Base-by-base conservation (phyloP, 2,797 vertebrate genomes). In the Channa striata region DNA sequence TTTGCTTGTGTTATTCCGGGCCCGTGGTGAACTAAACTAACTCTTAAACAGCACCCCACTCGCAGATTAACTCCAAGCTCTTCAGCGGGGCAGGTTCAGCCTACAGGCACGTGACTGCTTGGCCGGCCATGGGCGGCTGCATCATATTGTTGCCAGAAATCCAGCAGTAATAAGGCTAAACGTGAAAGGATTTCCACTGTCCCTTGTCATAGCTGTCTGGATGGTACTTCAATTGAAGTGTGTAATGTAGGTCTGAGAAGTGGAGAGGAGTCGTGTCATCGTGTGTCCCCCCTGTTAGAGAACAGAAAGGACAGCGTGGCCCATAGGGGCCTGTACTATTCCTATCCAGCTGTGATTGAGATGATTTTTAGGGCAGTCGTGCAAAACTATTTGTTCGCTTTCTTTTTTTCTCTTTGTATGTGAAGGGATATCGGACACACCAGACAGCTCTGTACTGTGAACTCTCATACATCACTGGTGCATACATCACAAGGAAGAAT, bases 1-100 rank as follows among this genome's bases (percentile, higher is more conserved):
- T 85, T 80, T 71, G 64, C 66, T 68, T 66, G 69, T 80, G 81
- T 91, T 91, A 90, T 92, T 87, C 74, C 84, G 67, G 70, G 83
- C 65, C 46, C 43, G 59, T 51, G 43, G 50, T 66, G 61, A 82
- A 51, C 70, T 69, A 70, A 78, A 66, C 16, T 60, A 77, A 57
- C 68, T 54, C 67, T 75, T 30, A 62, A 76, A 77, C 64, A 59
- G 56, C 21, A 47, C 62, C 81, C 50, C 72, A 68, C 73, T 80
- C 69, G 66, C 59, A 82, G 88, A 89, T 92, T 91, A 90, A 80
- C 81, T 54, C 50, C 54, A 57, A 77, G 40, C 47, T 54, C 57
- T 69, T 80, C 44, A 53, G 37, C 30, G 0, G 51, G 56, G 16
- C 37, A 72, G 59, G 47, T 69, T 75, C 54, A 82, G 52, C 46